These are phyloP conservation scores for Schizaphis graminum DNA, from an alignment of 2,888 invertebrate species.

Conservation along the genomic window DNA sequence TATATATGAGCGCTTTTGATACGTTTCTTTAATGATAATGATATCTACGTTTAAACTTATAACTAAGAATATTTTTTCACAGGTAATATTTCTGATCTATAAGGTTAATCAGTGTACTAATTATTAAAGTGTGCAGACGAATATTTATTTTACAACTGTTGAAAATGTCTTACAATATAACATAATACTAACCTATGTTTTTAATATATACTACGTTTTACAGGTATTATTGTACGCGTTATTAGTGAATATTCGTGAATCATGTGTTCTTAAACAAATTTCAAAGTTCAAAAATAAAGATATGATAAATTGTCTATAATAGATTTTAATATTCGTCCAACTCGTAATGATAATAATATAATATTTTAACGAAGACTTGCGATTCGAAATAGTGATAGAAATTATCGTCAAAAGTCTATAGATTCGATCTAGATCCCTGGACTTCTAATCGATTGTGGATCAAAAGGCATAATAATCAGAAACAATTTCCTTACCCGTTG, in stretches of 20 bases:
- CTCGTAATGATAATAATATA: neutral
- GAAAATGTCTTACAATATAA: neutral
- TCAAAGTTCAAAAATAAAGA: neutral
- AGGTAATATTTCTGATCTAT: neutral
- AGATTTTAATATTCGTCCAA: neutral
- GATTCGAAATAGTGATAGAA: neutral
- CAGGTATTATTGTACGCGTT: neutral
- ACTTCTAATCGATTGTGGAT: neutral
- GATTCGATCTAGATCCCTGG: neutral
- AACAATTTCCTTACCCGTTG: neutral
- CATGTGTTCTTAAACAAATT: neutral
- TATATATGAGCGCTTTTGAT: neutral
- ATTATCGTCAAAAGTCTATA: neutral
- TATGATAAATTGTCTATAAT: neutral
- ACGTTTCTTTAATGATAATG: neutral
- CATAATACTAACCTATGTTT: neutral
- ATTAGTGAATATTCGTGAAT: neutral
- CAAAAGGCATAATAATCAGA: neutral
- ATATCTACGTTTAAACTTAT: neutral
- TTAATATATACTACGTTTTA: neutral
- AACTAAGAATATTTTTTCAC: neutral
- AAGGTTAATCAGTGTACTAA: neutral
- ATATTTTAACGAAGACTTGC: neutral
- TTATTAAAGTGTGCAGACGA: neutral
- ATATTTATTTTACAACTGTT: neutral